A percentile compares a stretch with the other conserved stretches of the same genome.
Conservation (phyloP, 2,113 vertebrate genomes). For the Nyctereutes procyonoides region DNA sequence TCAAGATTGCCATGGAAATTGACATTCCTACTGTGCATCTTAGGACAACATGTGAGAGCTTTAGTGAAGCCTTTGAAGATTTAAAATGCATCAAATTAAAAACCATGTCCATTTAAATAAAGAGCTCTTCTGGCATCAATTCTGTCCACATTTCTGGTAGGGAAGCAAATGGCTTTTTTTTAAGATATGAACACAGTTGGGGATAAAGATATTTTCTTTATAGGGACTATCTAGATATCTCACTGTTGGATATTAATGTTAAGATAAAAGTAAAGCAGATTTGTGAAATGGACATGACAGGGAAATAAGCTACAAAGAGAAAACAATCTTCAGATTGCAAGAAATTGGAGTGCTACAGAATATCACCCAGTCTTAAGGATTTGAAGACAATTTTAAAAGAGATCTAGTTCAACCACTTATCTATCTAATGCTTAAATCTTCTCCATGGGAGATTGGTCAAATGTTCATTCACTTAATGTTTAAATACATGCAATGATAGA, state of each 20-base stretch:
- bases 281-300: background rate
- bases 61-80: constrained; percentile 28
- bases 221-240: constrained; percentile 28
- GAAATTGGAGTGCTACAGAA: background rate
- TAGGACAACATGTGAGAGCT: background rate
- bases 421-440: constrained; percentile 32
- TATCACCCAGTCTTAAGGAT: background rate
- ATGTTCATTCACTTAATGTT: background rate
- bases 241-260: constrained; percentile 32
- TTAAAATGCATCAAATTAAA: constrained; percentile 54
- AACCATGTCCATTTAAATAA: background rate
- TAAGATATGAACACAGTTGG: background rate
- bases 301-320: constrained; percentile 46
- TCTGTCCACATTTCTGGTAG: constrained; percentile 38
- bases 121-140: constrained; percentile 17
- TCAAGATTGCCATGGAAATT: background rate
- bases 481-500: background rate
- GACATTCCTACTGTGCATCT: background rate
- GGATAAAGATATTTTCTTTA: constrained; percentile 57
- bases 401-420: constrained; percentile 19
- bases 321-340: constrained; percentile 30
- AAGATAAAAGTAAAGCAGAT: constrained; percentile 54
- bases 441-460: constrained; percentile 12
- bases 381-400: constrained; percentile 24
- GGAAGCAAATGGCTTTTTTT: background rate